A percentile compares a stretch with the other conserved stretches of the same genome.
phyloP scores from a whole-genome alignment of 2,113 vertebrate genomes.

The Oreotragus oreotragus region DNA sequence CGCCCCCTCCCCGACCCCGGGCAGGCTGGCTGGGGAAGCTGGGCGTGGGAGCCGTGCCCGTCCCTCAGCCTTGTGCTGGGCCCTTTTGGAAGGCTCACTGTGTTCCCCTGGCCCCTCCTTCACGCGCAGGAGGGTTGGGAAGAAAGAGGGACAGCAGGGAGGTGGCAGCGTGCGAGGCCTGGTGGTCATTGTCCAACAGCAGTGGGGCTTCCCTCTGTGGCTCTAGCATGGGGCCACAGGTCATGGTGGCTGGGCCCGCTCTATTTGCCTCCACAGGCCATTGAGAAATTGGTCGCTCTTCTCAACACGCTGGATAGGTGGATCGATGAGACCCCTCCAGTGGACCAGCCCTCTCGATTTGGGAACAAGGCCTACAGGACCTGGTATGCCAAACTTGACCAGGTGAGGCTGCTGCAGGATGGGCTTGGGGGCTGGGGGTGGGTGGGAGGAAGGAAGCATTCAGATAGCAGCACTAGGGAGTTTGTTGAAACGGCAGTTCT shows the following conservation, averaged over 20 bases:
- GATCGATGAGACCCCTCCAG: constrained; percentile 95
- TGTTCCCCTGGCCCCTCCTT: neutral
- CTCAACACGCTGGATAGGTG: constrained; percentile 93
- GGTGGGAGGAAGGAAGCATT: neutral
- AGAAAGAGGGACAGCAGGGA: neutral
- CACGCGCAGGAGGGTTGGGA: neutral
- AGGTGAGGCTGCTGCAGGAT: constrained; percentile 80
- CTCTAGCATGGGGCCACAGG: neutral
- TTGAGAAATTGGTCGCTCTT: too few species aligned
- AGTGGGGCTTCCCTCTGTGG: neutral
- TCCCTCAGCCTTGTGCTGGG: too few species aligned
- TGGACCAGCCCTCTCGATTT: constrained; percentile 97
- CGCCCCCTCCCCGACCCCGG: rapidly evolving
- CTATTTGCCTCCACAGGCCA: constrained; percentile 79
- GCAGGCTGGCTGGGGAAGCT: neutral
- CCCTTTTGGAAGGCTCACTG: neutral
- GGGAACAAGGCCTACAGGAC: constrained; percentile 97
- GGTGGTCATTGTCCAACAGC: neutral
- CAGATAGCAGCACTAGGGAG: neutral
- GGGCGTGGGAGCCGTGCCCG: neutral
- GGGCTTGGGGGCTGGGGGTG: neutral
- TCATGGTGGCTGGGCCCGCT: neutral
- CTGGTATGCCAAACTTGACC: constrained; percentile 93
- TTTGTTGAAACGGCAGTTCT: neutral
- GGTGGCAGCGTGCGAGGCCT: neutral